Evolutionary conservation across 1,140 invertebrate genomes (phyloP).

Genomic region (Leptinotarsa lineolata): DNA sequence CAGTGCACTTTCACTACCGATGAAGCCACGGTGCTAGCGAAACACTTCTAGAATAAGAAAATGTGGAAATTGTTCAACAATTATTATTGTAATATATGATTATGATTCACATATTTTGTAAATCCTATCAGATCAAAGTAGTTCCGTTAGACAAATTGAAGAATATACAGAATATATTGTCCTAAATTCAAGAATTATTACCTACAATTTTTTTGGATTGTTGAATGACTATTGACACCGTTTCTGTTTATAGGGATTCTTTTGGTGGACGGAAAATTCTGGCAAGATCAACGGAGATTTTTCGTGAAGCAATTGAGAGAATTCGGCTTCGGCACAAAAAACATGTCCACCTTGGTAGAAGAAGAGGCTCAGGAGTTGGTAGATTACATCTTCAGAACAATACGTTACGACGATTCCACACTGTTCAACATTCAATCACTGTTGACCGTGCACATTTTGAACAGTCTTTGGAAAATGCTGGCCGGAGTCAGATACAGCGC

Average conservation of each 20-base stretch:
- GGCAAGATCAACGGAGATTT: slow-evolving; percentile 83
- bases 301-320: slow-evolving; percentile 76
- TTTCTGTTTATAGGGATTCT: slow-evolving; percentile 61
- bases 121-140: too few species aligned
- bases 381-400: slow-evolving; percentile 48
- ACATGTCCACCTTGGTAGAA: slow-evolving; percentile 73
- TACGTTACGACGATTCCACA: slow-evolving; percentile 41
- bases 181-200: too few species aligned
- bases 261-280: slow-evolving; percentile 75
- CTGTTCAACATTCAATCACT: slow-evolving; percentile 67
- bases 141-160: too few species aligned
- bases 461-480: slow-evolving; percentile 86
- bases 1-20: too few species aligned
- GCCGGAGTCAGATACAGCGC: slow-evolving; percentile 73
- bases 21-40: too few species aligned
- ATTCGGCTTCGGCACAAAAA: slow-evolving; percentile 78
- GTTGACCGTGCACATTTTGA: slow-evolving; percentile 77
- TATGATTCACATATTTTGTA: too few species aligned
- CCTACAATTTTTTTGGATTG: too few species aligned
- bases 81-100: too few species aligned
- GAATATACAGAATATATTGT: too few species aligned
- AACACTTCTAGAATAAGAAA: too few species aligned
- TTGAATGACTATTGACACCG: too few species aligned
- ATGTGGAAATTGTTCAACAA: too few species aligned
- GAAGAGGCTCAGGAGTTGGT: slow-evolving; percentile 66